phyloP scores from a whole-genome alignment of 2,113 vertebrate genomes.

The Candoia aspera region DNA sequence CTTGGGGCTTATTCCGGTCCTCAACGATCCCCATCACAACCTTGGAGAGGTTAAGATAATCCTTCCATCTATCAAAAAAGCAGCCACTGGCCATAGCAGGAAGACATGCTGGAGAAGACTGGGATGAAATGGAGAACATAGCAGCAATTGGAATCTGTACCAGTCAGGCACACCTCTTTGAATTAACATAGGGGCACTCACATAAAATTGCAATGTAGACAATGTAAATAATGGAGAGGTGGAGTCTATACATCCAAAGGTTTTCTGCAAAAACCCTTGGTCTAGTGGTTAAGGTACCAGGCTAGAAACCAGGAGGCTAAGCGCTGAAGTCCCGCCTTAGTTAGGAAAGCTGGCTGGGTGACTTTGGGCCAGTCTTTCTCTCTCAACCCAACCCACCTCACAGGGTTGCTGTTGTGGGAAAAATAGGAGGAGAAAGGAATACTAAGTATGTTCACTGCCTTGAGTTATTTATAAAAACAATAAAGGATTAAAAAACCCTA shows the following conservation, averaged over 20 bases:
- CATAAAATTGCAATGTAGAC: neutral
- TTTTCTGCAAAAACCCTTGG: neutral
- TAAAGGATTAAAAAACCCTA: no score
- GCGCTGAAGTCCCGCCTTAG: no score
- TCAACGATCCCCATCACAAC: constrained; percentile 43
- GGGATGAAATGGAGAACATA: neutral
- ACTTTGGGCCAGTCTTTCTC: no score
- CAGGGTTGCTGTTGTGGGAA: no score
- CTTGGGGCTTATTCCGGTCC: neutral
- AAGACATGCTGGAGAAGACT: accelerated
- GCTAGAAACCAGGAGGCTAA: no score
- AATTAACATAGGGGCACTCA: neutral
- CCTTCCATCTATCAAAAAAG: constrained; percentile 66
- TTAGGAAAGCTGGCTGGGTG: no score
- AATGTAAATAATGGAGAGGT: constrained; percentile 3
- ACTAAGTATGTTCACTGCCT: no score
- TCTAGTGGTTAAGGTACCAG: no score
- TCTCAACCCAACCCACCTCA: no score
- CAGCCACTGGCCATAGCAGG: neutral
- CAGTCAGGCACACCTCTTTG: neutral
- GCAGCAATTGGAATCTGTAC: neutral
- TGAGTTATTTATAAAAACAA: no score
- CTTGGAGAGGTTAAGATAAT: constrained; percentile 65
- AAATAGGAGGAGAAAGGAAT: no score
- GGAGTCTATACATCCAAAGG: neutral